Percentiles rank a stretch among this genome's conserved stretches.
These are phyloP conservation scores for Andrena flavipes DNA, from an alignment of 2,888 invertebrate genomes.

Conservation along the genomic window DNA sequence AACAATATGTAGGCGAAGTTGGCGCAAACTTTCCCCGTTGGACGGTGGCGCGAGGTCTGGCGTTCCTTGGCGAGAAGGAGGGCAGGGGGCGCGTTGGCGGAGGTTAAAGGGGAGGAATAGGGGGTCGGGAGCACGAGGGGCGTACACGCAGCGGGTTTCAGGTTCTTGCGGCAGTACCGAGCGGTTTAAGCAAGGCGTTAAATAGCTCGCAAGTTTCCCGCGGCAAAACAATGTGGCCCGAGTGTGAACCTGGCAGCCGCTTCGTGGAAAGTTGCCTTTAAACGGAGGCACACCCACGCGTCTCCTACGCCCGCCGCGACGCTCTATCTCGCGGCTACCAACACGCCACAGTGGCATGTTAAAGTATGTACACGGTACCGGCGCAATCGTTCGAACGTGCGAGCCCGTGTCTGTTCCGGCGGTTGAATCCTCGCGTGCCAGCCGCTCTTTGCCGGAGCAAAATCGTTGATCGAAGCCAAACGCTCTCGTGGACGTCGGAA, in stretches of 20 bases:
- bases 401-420: background rate
- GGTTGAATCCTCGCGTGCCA: slow-evolving; percentile 3
- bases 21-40: slow-evolving; percentile 74
- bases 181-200: slow-evolving; percentile 81
- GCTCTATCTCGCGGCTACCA: slow-evolving; percentile 8
- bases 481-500: slow-evolving; percentile 1
- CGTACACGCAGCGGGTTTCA: slow-evolving; percentile 64
- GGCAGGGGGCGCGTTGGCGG: slow-evolving; percentile 17
- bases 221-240: slow-evolving; percentile 81
- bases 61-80: slow-evolving; percentile 23
- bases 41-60: slow-evolving; percentile 59
- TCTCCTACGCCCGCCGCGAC: slow-evolving; percentile 28
- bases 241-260: slow-evolving; percentile 78
- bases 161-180: slow-evolving; percentile 75
- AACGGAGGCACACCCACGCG: slow-evolving; percentile 50
- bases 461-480: slow-evolving; percentile 14
- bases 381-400: slow-evolving; percentile 13
- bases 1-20: slow-evolving; percentile 75
- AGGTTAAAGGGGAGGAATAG: slow-evolving; percentile 45
- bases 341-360: background rate
- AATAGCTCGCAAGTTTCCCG: slow-evolving; percentile 82
- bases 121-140: slow-evolving; percentile 40
- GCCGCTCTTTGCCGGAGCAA: background rate
- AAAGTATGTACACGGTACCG: background rate
- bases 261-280: slow-evolving; percentile 66